Conservation (phyloP, 2,888 invertebrate genomes). For the Siphonodentalium dalli region DNA sequence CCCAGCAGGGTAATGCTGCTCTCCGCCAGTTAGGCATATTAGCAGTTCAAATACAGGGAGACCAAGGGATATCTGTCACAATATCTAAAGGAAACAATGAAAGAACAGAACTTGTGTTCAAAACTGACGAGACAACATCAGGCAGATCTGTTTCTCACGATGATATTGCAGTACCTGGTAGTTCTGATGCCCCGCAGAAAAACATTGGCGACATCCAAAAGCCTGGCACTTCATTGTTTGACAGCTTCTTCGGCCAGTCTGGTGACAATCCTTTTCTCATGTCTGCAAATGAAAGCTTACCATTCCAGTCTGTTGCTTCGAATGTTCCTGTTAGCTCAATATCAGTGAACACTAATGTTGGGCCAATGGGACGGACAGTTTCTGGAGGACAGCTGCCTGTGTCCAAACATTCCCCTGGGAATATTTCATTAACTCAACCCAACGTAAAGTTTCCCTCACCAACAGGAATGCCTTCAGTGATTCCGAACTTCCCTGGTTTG, state of each 20-base stretch:
- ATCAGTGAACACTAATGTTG: no score
- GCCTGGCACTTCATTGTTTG: constrained; percentile 50
- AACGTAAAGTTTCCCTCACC: constrained; percentile 14
- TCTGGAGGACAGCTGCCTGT: no score
- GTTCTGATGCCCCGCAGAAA: constrained; percentile 60
- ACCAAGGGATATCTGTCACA: constrained; percentile 72
- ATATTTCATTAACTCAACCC: no score
- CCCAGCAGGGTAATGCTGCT: constrained; percentile 83
- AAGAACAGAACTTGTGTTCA: constrained; percentile 71
- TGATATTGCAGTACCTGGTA: constrained; percentile 52
- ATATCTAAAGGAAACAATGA: constrained; percentile 74
- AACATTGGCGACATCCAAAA: constrained; percentile 63
- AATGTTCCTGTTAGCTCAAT: no score
- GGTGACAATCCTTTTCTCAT: no score
- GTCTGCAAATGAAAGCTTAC: no score
- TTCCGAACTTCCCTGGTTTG: no score
- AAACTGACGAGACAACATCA: constrained; percentile 40
- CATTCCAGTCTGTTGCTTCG: no score
- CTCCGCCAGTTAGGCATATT: constrained; percentile 91
- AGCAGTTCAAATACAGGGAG: constrained; percentile 84
- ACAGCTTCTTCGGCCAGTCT: constrained; percentile 42
- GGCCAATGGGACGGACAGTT: no score
- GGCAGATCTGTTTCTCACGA: constrained; percentile 33
- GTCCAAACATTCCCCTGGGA: no score
- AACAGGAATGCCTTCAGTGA: no score